phyloP scores from a whole-genome alignment of 1,140 invertebrate species.

The Drosophila oshimai region DNA sequence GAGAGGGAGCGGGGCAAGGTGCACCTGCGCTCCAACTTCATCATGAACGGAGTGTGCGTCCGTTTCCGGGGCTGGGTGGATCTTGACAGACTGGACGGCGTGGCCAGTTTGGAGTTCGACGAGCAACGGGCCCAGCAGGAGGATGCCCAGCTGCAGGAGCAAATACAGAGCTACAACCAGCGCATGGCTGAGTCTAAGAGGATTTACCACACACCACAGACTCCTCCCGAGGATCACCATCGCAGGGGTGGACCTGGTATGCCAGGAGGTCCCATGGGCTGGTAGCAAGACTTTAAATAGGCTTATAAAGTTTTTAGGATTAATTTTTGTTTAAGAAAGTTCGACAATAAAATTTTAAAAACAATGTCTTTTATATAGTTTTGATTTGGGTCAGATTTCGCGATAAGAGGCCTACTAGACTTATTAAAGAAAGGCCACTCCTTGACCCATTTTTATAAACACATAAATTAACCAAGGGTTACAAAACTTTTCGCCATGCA shows the following conservation, averaged over 20 bases:
- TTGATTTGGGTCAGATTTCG: neutral
- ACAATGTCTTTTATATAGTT: neutral
- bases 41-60: slow-evolving; percentile 99
- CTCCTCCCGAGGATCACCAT: slow-evolving; percentile 54
- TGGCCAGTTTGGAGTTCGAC: slow-evolving; percentile 95
- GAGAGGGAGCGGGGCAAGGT: slow-evolving; percentile 98
- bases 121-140: slow-evolving; percentile 92
- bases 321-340: neutral
- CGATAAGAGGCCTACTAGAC: too few relatives aligned
- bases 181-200: slow-evolving; percentile 59
- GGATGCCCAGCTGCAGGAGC: slow-evolving; percentile 92
- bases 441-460: neutral
- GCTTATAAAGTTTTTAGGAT: neutral
- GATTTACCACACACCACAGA: slow-evolving; percentile 40
- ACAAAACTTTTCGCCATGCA: neutral
- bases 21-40: slow-evolving; percentile 95
- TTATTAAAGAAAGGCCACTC: too few relatives aligned
- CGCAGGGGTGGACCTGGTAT: slow-evolving; percentile 23
- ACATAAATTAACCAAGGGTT: neutral
- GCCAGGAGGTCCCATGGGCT: slow-evolving; percentile 42
- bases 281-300: slow-evolving; percentile 15
- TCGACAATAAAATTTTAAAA: neutral
- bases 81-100: slow-evolving; percentile 95
- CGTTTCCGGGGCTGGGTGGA: slow-evolving; percentile 98
- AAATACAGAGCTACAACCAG: slow-evolving; percentile 93